phyloP scores from a whole-genome alignment of 2,113 vertebrate genomes.

The Pelecanus crispus region DNA sequence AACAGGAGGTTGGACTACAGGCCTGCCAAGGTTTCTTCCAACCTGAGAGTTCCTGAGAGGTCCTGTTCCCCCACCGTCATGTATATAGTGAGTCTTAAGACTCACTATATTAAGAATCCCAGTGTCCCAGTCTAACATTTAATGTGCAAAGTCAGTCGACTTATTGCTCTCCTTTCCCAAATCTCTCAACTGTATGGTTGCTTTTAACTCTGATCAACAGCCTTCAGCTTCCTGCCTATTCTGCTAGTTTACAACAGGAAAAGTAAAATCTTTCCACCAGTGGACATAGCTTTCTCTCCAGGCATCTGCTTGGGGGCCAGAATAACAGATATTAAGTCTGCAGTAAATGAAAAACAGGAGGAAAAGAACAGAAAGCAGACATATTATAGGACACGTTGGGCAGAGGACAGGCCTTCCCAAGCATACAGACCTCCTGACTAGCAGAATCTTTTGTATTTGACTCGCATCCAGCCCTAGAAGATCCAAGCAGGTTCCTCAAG shows the following conservation, averaged over 20 bases:
- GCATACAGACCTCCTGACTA: background rate
- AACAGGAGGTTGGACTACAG: background rate
- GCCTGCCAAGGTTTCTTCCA: background rate
- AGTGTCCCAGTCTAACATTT: background rate
- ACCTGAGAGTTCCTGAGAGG: background rate
- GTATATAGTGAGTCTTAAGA: fast-evolving
- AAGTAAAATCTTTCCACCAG: background rate
- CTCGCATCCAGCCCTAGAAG: background rate
- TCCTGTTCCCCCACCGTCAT: background rate
- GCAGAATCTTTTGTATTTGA: background rate
- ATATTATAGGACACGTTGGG: fast-evolving
- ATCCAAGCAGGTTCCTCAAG: background rate
- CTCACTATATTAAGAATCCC: no score
- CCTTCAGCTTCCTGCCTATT: background rate
- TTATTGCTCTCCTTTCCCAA: background rate
- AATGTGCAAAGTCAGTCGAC: background rate
- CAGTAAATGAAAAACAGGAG: background rate
- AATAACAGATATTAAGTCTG: background rate
- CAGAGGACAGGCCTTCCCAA: background rate
- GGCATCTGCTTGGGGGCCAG: background rate
- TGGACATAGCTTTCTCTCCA: background rate
- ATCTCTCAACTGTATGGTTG: background rate
- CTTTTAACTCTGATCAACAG: background rate
- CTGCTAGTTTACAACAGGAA: background rate
- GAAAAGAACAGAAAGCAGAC: background rate